Conservation (phyloP, 2,113 vertebrate genomes). For the Hyperoodon ampullatus region DNA sequence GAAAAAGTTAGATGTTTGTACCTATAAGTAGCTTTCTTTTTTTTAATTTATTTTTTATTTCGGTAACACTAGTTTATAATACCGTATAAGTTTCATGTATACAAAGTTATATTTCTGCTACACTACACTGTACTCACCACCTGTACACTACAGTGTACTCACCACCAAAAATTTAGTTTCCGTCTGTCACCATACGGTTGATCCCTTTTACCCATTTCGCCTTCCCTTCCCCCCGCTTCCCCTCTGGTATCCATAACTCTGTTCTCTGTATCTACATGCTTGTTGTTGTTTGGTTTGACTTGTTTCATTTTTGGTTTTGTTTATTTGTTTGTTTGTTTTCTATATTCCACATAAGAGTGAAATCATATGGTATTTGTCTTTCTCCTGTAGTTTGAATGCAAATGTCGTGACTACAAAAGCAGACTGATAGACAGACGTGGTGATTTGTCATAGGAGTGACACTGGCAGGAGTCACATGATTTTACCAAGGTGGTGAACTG, state of each 20-base stretch:
- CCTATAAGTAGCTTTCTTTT: neutral
- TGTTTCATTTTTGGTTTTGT: neutral
- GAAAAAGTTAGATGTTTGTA: neutral
- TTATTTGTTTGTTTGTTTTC: neutral
- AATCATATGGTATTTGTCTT: neutral
- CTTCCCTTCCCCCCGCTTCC: neutral
- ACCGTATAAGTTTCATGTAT: neutral
- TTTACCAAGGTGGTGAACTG: conserved; percentile 19
- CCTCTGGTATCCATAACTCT: neutral
- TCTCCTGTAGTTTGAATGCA: neutral
- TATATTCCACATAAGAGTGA: neutral
- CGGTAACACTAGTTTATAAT: neutral
- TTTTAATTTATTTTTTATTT: neutral
- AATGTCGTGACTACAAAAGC: neutral
- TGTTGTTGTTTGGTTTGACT: neutral
- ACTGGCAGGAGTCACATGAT: neutral
- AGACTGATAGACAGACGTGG: conserved; percentile 28
- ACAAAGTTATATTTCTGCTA: neutral
- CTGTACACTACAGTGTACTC: neutral
- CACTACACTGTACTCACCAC: neutral
- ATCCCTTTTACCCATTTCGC: neutral
- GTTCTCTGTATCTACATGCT: neutral
- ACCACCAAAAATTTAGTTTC: neutral
- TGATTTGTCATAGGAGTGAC: neutral
- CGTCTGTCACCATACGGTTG: neutral